Base-by-base conservation (phyloP, 2,888 invertebrate species). In the Cerceris ruficornis region DNA sequence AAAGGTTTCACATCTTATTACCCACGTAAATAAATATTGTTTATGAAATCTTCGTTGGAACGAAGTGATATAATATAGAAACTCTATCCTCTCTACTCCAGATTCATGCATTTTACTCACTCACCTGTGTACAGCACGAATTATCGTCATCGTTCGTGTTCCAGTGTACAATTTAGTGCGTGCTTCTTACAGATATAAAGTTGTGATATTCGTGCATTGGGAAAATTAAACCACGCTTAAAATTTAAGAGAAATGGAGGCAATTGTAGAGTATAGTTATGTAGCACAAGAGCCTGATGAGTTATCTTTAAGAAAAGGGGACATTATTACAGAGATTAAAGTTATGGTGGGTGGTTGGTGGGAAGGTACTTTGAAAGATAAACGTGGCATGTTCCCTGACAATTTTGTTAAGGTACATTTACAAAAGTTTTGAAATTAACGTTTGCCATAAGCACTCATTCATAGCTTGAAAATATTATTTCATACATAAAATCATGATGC, bases 351-450 rank as follows among this genome's bases (percentile, higher is more conserved):
- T 70, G 98, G 98, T 77, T 98, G 98, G 98, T 98, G 97, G 96
- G 95, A 97, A 92, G 98, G 98, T n/a, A 96, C 96, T 75, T 93
- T 98, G 69, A 94, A 93, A 75, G 97, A 97, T 75, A 95, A 95
- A 88, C 95, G 95, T 78, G 98, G 98, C 88, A 95, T 98, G 95
- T 98, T 98, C 93, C 98, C 98, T 4, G 98, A 98, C 92, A 98
- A 98, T 93, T 98, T 98, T 93, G 98, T 98, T 17, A 95, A 95
- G 85, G 93, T 96, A 82, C 66, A 41, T 57, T 65, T 50, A 41
- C 1, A 7, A 28, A 43, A 41, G 4, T 28, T 41, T 6, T 68
- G 11, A 15, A 5, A 13, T 14, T 60, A 41, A 6, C 11, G 43
- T 68, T 46, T 50, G 28, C n/a, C 17, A 28, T 17, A 17, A 17